Conservation (phyloP, 2,888 invertebrate species). For the Quadroppia sp. region DNA sequence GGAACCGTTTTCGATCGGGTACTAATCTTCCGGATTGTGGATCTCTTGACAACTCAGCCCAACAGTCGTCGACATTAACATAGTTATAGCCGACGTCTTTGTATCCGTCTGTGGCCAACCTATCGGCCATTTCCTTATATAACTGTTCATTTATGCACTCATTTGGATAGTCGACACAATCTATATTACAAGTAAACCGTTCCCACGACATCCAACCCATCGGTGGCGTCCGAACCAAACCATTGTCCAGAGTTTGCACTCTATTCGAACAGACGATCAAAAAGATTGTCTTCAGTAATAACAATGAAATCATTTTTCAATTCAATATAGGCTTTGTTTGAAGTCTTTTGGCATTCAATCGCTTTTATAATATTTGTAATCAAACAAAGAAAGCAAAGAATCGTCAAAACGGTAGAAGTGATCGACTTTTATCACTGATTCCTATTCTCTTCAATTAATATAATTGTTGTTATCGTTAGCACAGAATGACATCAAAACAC, state of each 20-base stretch:
- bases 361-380: no score
- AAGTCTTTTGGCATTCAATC: no score
- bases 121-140: slow-evolving; percentile 54
- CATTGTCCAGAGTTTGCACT: slow-evolving; percentile 60
- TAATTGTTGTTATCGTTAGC: no score
- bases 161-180: slow-evolving; percentile 80
- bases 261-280: not conserved
- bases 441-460: no score
- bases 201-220: slow-evolving; percentile 90
- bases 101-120: slow-evolving; percentile 53
- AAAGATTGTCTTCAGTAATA: not conserved
- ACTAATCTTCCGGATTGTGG: slow-evolving; percentile 44
- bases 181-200: slow-evolving; percentile 76
- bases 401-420: no score
- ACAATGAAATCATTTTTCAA: not conserved
- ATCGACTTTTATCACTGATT: no score
- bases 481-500: no score
- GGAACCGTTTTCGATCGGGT: slow-evolving; percentile 54
- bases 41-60: slow-evolving; percentile 52
- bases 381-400: no score
- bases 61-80: slow-evolving; percentile 55
- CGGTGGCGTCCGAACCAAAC: slow-evolving; percentile 72
- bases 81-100: slow-evolving; percentile 55
- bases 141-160: slow-evolving; percentile 73
- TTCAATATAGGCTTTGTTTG: no score